Evolutionary conservation across 2,888 invertebrate genomes (phyloP).

Genomic region (Sympetrum striolatum): DNA sequence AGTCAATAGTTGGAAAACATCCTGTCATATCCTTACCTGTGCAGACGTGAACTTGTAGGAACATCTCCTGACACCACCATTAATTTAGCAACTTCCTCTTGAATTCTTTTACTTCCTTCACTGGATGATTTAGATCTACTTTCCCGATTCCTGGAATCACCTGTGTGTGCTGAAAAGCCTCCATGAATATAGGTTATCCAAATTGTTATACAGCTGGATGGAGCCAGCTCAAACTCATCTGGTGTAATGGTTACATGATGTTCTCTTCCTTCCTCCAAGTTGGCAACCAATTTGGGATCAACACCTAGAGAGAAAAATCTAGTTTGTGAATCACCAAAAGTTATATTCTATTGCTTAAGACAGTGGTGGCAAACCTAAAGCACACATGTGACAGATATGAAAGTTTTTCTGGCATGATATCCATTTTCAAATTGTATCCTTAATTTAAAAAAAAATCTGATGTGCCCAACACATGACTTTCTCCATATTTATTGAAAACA

Average conservation of each 20-base stretch:
- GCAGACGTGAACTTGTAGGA: not conserved
- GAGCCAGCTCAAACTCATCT: not conserved
- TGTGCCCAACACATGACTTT: too few species aligned
- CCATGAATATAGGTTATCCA: not conserved
- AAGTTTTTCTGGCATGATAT: too few species aligned
- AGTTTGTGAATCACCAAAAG: not conserved
- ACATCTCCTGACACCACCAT: slow-evolving; percentile 2
- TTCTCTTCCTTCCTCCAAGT: slow-evolving; percentile 16
- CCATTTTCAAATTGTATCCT: too few species aligned
- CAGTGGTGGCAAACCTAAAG: too few species aligned
- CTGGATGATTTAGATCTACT: not conserved
- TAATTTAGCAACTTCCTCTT: slow-evolving; percentile 5
- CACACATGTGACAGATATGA: too few species aligned
- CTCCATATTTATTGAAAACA: too few species aligned
- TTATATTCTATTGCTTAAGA: not conserved
- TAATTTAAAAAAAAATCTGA: too few species aligned
- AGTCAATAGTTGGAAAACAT: too few species aligned
- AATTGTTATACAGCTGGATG: not conserved
- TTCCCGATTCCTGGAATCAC: not conserved
- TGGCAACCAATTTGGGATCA: not conserved
- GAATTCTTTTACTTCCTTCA: not conserved
- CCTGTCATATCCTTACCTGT: not conserved
- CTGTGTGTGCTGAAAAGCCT: not conserved
- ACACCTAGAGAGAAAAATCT: not conserved
- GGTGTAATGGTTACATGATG: slow-evolving; percentile 16